These are phyloP conservation scores for Orestias chungarensis DNA, from an alignment of 2,797 vertebrate genomes.

Conservation along the genomic window DNA sequence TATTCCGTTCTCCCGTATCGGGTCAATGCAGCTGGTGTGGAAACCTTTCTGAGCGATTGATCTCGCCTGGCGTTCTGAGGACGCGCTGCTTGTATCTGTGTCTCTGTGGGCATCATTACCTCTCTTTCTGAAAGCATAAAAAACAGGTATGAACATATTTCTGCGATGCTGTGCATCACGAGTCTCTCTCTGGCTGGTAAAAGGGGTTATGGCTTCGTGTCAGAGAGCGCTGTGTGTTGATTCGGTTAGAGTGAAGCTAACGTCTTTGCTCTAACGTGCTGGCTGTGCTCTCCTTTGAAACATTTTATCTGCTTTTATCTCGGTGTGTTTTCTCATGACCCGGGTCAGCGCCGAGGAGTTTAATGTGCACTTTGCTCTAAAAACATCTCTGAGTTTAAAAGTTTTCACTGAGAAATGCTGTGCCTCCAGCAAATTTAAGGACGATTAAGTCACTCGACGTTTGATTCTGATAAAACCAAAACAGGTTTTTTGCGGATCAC, in stretches of 20 bases:
- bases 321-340: slow-evolving; percentile 30
- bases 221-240: slow-evolving; percentile 41
- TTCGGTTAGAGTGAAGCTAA: slow-evolving; percentile 48
- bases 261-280: slow-evolving; percentile 39
- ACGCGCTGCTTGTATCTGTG: slow-evolving; percentile 12
- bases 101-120: slow-evolving; percentile 38
- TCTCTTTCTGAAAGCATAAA: slow-evolving; percentile 18
- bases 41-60: slow-evolving; percentile 40
- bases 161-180: slow-evolving; percentile 31
- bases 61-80: slow-evolving; percentile 27
- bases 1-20: slow-evolving; percentile 21
- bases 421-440: too few species aligned
- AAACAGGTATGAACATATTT: slow-evolving; percentile 24
- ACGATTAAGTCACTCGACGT: neutral
- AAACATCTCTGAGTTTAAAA: slow-evolving; percentile 33
- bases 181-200: slow-evolving; percentile 17
- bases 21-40: slow-evolving; percentile 47
- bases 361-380: slow-evolving; percentile 34
- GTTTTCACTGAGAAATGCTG: neutral
- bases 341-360: slow-evolving; percentile 28
- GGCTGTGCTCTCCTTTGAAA: slow-evolving; percentile 26
- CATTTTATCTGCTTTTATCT: slow-evolving; percentile 52
- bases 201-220: slow-evolving; percentile 50
- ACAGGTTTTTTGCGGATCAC: neutral
- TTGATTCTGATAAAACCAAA: neutral